phyloP scores from a whole-genome alignment of 1,140 invertebrate species.

The Amyelois transitella region DNA sequence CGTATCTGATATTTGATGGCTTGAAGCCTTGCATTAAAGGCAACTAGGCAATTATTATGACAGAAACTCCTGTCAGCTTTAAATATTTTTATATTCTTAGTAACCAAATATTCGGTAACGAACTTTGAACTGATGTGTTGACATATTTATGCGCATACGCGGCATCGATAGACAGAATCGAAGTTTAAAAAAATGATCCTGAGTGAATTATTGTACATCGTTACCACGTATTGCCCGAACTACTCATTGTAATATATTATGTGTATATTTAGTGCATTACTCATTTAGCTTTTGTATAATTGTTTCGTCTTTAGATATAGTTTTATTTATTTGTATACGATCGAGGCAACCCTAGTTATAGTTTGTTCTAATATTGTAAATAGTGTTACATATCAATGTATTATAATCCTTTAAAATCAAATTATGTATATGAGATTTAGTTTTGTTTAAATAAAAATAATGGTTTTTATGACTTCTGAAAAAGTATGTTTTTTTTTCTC shows the following conservation, averaged over 20 bases:
- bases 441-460: too few species aligned
- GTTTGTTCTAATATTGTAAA: slow-evolving; percentile 36
- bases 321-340: slow-evolving; percentile 24
- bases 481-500: slow-evolving; percentile 29
- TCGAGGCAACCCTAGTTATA: slow-evolving; percentile 17
- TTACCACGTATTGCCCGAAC: not conserved
- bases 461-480: slow-evolving; percentile 7
- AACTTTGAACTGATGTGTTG: not conserved
- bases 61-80: too few species aligned
- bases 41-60: too few species aligned
- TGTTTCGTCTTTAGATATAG: slow-evolving; percentile 9
- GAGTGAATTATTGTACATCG: not conserved
- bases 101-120: too few species aligned
- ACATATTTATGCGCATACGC: not conserved
- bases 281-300: slow-evolving; percentile 16
- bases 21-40: too few species aligned
- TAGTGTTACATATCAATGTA: slow-evolving; percentile 59
- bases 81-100: too few species aligned
- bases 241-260: slow-evolving; percentile 20
- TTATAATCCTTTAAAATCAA: slow-evolving; percentile 38
- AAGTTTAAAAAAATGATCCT: not conserved
- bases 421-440: too few species aligned
- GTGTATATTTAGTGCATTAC: slow-evolving; percentile 19
- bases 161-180: not conserved
- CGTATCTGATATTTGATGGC: too few species aligned